phyloP scores from a whole-genome alignment of 2,797 vertebrate genomes.

The Macropus fuliginosus region DNA sequence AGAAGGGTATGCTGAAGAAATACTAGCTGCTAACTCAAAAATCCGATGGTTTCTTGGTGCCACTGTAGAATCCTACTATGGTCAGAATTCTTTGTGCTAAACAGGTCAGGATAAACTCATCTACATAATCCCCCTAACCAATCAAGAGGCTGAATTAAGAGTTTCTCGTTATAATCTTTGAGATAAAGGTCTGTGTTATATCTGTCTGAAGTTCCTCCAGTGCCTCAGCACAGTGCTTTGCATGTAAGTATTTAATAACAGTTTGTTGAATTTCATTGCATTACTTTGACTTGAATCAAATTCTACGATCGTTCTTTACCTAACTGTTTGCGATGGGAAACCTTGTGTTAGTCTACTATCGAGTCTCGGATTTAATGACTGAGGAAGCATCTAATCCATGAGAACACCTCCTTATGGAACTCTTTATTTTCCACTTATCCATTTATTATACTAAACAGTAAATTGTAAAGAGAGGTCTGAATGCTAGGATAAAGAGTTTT shows the following conservation, averaged over 20 bases:
- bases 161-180: neutral
- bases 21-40: neutral
- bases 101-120: conserved; percentile 30
- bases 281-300: neutral
- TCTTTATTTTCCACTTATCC: neutral
- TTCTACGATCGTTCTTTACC: neutral
- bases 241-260: conserved; percentile 28
- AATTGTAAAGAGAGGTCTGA: neutral
- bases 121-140: conserved; percentile 5
- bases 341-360: neutral
- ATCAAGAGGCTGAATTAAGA: neutral
- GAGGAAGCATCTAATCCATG: neutral
- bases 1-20: neutral
- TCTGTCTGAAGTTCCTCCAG: conserved; percentile 19
- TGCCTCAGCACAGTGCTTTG: conserved; percentile 22
- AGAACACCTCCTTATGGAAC: neutral
- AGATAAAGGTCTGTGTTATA: neutral
- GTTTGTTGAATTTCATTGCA: neutral
- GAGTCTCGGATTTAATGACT: neutral
- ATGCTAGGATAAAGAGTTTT: neutral
- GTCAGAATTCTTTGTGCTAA: conserved; percentile 14
- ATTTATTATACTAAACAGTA: neutral
- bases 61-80: neutral
- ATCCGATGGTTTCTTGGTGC: conserved; percentile 4
- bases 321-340: neutral